These are phyloP conservation scores for Amniataba percoides DNA, from an alignment of 2,797 vertebrate genomes.

Conservation along the genomic window DNA sequence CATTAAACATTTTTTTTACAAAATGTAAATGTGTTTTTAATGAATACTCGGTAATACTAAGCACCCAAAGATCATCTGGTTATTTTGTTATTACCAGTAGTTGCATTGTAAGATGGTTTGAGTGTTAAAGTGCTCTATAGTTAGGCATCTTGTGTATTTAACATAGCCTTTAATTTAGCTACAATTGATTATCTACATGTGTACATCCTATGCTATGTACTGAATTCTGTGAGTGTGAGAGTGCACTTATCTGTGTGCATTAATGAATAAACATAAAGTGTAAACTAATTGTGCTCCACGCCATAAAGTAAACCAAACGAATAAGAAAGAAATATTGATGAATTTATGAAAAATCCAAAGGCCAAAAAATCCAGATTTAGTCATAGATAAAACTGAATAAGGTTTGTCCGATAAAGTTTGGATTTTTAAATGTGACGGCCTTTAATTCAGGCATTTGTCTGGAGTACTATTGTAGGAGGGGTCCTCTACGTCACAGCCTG, in stretches of 20 bases:
- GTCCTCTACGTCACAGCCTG: slow-evolving; percentile 44
- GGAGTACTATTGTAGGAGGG: slow-evolving; percentile 7
- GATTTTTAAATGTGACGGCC: background rate
- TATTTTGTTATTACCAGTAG: background rate
- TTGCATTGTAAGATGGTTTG: background rate
- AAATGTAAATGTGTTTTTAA: background rate
- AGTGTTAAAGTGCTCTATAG: background rate
- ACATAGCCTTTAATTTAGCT: background rate
- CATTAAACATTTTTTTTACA: slow-evolving; percentile 14
- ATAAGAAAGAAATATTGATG: background rate
- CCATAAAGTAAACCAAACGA: background rate
- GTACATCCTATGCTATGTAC: background rate
- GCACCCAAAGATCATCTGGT: background rate
- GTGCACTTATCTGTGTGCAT: no score
- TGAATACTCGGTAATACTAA: background rate
- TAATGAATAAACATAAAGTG: no score
- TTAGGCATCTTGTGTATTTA: background rate
- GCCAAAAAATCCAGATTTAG: background rate
- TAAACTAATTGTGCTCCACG: no score
- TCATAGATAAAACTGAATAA: background rate
- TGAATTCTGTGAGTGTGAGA: background rate
- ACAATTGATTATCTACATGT: background rate
- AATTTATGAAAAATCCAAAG: background rate
- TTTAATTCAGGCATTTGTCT: slow-evolving; percentile 51
- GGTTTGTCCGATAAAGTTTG: background rate